Percentiles rank a stretch among this genome's conserved stretches.
Conservation (phyloP, 2,113 vertebrate species). For the Capreolus pygargus region DNA sequence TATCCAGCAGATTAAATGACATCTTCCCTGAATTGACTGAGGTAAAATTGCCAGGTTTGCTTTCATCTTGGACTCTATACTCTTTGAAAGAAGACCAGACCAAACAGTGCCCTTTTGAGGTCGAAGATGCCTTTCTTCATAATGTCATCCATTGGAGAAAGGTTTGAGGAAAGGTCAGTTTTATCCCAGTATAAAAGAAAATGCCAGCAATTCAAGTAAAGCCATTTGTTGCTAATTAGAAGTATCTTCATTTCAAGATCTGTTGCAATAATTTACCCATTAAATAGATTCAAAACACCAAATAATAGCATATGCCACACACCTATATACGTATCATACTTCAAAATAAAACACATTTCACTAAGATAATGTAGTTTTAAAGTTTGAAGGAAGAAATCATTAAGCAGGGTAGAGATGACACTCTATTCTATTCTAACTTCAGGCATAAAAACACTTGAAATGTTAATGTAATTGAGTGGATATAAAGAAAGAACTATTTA, state of each 20-base stretch:
- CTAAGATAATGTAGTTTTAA: background rate
- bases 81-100: constrained; percentile 48
- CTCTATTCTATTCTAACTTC: background rate
- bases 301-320: background rate
- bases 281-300: background rate
- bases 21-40: constrained; percentile 7
- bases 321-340: background rate
- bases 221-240: background rate
- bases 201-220: background rate
- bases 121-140: constrained; percentile 50
- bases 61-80: constrained; percentile 62
- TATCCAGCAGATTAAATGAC: background rate
- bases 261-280: background rate
- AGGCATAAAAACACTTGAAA: background rate
- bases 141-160: constrained; percentile 58
- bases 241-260: constrained; percentile 7
- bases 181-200: constrained; percentile 38
- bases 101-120: constrained; percentile 52
- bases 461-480: background rate
- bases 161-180: constrained; percentile 62
- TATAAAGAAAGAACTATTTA: background rate
- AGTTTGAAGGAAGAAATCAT: background rate
- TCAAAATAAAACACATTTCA: background rate
- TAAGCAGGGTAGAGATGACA: background rate
- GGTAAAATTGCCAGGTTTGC: constrained; percentile 43